Percentiles rank a stretch among this genome's conserved stretches.
Conservation (phyloP, 1,140 invertebrate genomes). For the Neodiprion lecontei region DNA sequence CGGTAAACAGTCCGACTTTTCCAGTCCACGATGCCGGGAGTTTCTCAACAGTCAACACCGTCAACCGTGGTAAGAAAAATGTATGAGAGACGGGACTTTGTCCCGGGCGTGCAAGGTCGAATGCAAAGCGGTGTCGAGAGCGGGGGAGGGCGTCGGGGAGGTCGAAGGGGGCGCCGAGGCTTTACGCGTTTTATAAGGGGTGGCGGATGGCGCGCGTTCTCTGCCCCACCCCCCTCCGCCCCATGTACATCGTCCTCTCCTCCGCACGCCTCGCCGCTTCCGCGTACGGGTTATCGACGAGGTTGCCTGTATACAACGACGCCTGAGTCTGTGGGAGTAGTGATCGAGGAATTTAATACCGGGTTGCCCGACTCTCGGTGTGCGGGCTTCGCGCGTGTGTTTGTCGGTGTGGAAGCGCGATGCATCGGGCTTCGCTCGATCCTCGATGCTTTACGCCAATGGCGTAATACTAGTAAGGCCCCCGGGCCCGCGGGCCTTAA, state of each 20-base stretch:
- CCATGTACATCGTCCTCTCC: background rate
- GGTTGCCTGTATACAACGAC: background rate
- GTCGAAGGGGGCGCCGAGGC: background rate
- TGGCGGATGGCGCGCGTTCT: background rate
- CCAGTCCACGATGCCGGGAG: no score
- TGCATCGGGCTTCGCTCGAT: no score
- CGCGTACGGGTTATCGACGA: constrained; percentile 4
- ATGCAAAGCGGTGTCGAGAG: constrained; percentile 6
- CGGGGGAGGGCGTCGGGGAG: background rate
- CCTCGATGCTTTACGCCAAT: no score
- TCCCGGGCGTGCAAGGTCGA: constrained; percentile 2
- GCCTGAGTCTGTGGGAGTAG: background rate
- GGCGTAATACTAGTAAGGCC: no score
- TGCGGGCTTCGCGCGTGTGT: background rate
- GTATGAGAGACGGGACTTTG: background rate
- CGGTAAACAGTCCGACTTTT: no score
- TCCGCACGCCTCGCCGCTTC: background rate
- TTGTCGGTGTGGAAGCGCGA: no score
- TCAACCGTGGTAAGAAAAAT: background rate
- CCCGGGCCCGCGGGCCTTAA: background rate
- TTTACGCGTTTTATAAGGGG: background rate
- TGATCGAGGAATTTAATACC: constrained; percentile 7
- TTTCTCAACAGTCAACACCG: no score
- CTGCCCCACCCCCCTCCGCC: background rate
- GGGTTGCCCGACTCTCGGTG: background rate